Evolutionary conservation across 1,140 invertebrate species (phyloP), one percentile per base, ranked within the genome.

Genomic region (Diprion similis): DNA sequence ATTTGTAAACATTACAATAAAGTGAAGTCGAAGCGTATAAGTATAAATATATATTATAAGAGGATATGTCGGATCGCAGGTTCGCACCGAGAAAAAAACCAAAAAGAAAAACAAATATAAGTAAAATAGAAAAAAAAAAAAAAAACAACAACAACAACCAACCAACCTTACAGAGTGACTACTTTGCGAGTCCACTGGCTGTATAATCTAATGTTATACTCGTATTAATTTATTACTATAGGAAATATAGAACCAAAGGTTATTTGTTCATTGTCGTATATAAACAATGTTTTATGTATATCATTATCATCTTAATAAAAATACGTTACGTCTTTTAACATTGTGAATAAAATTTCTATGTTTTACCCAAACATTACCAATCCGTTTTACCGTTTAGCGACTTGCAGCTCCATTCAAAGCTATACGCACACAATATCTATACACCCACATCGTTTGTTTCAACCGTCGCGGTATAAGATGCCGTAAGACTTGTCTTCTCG

Each of bases 261-360:
- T 84, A 82, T 82, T 83, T 83, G 79, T 84, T 83, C 81, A 80
- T 83, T 78, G 78, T 79, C 79, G 71, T 78, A 78, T 67, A 67
- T 71, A 76, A 81, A 80, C 77, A 80, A 82, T 82, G 81, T 84
- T 84, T 83, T 83, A 82, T 82, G 80, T 78, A 37, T 37, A 83
- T 81, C 79, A 84, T 82, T 83, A 83, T 79, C 77, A 81, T 80
- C 81, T 79, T 78, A 84, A 84, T 84, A 84, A 82, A 68, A 83
- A 77, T 80, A 82, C 78, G 79, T 82, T 81, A 82, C 80, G 81
- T 84, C 82, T 84, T 84, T 84, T 84, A 84, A 81, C 17, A 45
- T 4, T 71, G 47, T 66, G 37, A 24, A 51, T 68, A 59, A 65
- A 70, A 65, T 13, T 77, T 74, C 8, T 0, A 69, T 45, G 10